Conservation (phyloP, 1,140 invertebrate genomes). For the Leptinotarsa undecemlineata region DNA sequence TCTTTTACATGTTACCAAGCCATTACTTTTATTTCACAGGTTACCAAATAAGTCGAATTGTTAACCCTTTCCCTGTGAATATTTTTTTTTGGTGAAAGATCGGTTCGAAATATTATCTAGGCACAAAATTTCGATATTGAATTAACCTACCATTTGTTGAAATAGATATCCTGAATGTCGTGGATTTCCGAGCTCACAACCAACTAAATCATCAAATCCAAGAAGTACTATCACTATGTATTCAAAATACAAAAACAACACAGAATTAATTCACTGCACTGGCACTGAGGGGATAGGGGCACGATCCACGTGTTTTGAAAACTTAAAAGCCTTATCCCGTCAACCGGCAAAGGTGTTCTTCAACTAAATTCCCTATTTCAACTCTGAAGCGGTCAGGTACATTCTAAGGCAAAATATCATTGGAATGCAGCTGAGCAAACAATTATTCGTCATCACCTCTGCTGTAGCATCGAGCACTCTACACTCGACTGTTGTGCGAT, state of each 20-base stretch:
- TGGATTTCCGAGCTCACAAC: slow-evolving; percentile 36
- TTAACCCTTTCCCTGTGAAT: not conserved
- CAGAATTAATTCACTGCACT: slow-evolving; percentile 29
- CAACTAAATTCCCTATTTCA: slow-evolving; percentile 51
- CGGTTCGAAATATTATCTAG: not conserved
- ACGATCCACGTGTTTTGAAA: slow-evolving; percentile 45
- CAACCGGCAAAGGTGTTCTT: slow-evolving; percentile 51
- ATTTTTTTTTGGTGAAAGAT: not conserved
- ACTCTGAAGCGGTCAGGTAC: slow-evolving; percentile 53
- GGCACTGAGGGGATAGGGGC: slow-evolving; percentile 23
- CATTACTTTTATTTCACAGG: not conserved
- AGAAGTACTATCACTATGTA: slow-evolving; percentile 10
- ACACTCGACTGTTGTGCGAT: slow-evolving; percentile 37
- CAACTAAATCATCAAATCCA: slow-evolving; percentile 18
- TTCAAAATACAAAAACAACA: slow-evolving; percentile 28
- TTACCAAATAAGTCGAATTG: not conserved
- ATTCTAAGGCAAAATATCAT: slow-evolving; percentile 52
- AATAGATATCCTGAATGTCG: slow-evolving; percentile 43
- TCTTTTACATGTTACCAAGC: not conserved
- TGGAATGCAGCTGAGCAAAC: slow-evolving; percentile 51
- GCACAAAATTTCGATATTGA: not conserved
- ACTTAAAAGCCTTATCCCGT: slow-evolving; percentile 38
- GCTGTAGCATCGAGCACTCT: slow-evolving; percentile 26
- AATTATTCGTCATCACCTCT: slow-evolving; percentile 21
- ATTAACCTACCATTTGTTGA: slow-evolving; percentile 47